These are phyloP conservation scores for Triplophysa siluroides DNA, from an alignment of 2,113 vertebrate genomes.

Conservation along the genomic window DNA sequence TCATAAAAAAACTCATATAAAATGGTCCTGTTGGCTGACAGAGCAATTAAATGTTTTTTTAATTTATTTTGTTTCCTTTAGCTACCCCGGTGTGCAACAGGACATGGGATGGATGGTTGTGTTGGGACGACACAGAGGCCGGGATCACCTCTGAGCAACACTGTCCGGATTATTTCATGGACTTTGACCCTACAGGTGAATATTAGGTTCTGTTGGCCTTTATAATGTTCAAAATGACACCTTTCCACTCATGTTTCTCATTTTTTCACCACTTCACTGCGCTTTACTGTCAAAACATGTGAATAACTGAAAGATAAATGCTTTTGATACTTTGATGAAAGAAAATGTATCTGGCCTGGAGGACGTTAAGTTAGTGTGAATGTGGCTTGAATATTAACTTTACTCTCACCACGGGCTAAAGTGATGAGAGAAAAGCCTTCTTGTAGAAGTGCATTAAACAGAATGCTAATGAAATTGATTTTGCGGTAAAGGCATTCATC, in stretches of 20 bases:
- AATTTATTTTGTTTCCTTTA: background rate
- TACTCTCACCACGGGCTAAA: background rate
- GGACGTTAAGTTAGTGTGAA: background rate
- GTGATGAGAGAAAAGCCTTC: background rate
- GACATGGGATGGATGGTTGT: conserved; percentile 98
- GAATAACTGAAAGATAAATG: background rate
- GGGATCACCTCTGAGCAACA: conserved; percentile 83
- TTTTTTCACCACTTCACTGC: background rate
- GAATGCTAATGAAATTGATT: background rate
- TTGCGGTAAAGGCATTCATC: background rate
- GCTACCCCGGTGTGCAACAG: conserved; percentile 85
- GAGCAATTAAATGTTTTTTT: background rate
- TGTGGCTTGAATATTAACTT: conserved; percentile 13
- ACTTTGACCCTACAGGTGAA: conserved; percentile 94
- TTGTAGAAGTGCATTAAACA: background rate
- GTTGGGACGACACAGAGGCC: conserved; percentile 86
- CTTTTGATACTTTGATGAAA: conserved; percentile 24
- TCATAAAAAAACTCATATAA: background rate
- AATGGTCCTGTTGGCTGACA: background rate
- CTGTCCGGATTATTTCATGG: conserved; percentile 95
- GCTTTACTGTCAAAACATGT: conserved; percentile 7
- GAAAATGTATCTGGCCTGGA: background rate
- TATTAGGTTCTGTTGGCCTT: background rate
- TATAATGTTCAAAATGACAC: background rate
- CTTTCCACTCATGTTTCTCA: background rate